Evolutionary conservation across 2,797 vertebrate genomes (phyloP), one percentile per base, ranked within the genome.

Genomic region (Anguilla marmorata): DNA sequence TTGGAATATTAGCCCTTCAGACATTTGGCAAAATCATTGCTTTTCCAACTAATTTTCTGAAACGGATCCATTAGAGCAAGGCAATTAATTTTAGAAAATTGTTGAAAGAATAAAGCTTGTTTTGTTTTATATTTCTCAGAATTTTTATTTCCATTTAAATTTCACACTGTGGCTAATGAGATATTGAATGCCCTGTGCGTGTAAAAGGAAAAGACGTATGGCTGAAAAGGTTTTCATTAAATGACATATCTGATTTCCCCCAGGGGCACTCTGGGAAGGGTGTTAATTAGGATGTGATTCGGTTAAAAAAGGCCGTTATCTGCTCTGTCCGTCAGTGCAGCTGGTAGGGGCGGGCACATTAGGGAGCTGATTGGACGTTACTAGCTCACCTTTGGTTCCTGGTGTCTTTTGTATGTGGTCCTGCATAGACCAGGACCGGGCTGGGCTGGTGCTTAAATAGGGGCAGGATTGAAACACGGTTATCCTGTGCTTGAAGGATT

Each of bases 221-320:
- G 37, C 33, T 48, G 19, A 21, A 80, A 24, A 80, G 41, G 76
- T 24, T 82, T 9, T 12, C 79, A 82, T 48, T 50, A 82, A 48
- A 82, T 33, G 45, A 82, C 79, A 50, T 80, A 80, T 82, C 41
- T 48, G 41, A 48, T 50, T 82, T 7, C 79, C 79, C 79, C 24
- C 19, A 45, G 45, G 41, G 41, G 6, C 66, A 72, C 66, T 85
- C 60, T 7, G 48, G 82, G 87, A 63, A 74, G 30, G 69, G 66
- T 74, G 60, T 85, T 88, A 85, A 87, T 87, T 87, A 50, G 63
- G 60, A 74, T 54, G 83, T n/a, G 27, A 58, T 66, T 79, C 8
- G 56, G 84, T 72, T 54, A 48, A 54, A 9, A 41, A 69, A 54
- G 37, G 11, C 48, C 60, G n/a, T 48, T 74, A 37, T 60, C 52